Percentiles rank a stretch among this genome's conserved stretches.
Conservation (phyloP, 2,888 invertebrate species). For the Aphrophora alni region DNA sequence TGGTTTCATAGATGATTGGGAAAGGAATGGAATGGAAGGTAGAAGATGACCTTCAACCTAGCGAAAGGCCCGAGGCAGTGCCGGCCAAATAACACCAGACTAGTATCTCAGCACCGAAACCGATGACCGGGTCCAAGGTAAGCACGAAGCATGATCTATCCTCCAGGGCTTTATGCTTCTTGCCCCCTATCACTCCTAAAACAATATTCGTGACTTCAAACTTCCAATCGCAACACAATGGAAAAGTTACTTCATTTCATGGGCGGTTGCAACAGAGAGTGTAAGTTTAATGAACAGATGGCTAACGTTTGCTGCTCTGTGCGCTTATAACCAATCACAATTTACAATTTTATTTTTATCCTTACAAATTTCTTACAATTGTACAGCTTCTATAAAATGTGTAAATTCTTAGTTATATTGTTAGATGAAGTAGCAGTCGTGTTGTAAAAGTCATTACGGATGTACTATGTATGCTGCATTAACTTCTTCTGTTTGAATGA, state of each 20-base stretch:
- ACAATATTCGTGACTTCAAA: background rate
- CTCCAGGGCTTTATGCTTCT: background rate
- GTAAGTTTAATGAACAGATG: background rate
- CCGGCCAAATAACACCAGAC: conserved; percentile 6
- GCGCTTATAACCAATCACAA: too few species aligned
- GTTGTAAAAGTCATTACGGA: too few species aligned
- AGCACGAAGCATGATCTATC: background rate
- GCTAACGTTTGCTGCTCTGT: background rate
- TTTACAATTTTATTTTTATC: too few species aligned
- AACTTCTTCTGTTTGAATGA: too few species aligned
- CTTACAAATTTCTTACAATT: too few species aligned
- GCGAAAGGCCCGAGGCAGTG: conserved; percentile 21
- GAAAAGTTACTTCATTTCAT: too few species aligned
- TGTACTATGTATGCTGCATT: too few species aligned
- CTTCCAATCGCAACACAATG: background rate
- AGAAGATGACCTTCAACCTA: conserved; percentile 36
- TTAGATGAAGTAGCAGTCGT: too few species aligned
- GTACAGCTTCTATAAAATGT: too few species aligned
- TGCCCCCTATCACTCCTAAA: background rate
- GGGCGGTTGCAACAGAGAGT: too few species aligned
- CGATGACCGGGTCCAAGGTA: conserved; percentile 35
- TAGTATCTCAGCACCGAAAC: conserved; percentile 20
- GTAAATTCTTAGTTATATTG: too few species aligned
- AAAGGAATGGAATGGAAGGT: background rate
- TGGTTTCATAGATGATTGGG: background rate